These are phyloP conservation scores for Grus americana DNA, from an alignment of 2,113 vertebrate species.

Conservation along the genomic window DNA sequence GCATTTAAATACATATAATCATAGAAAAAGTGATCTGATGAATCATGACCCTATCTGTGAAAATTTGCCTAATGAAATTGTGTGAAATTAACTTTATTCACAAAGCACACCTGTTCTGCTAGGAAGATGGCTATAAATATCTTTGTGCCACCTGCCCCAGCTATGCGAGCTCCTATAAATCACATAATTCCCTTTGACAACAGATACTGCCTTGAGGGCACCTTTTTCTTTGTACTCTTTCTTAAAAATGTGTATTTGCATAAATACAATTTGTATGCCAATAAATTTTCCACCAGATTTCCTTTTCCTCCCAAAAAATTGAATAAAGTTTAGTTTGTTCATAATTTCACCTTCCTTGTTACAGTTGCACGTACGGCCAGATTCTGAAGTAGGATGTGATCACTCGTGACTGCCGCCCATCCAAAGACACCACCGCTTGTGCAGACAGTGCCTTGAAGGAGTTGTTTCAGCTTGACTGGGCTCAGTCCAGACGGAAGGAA, in stretches of 20 bases:
- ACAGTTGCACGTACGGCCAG: fast-evolving
- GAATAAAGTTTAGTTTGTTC: background rate
- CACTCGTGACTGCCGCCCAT: background rate
- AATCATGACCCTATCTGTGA: background rate
- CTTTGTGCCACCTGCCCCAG: slow-evolving; percentile 46
- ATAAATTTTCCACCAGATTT: background rate
- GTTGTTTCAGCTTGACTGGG: background rate
- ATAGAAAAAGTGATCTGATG: background rate
- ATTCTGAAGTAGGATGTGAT: background rate
- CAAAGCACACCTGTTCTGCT: slow-evolving; percentile 56
- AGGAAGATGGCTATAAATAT: slow-evolving; percentile 51
- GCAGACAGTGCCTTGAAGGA: background rate
- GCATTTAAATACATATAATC: background rate
- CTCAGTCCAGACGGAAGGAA: background rate
- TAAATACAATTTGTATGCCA: background rate
- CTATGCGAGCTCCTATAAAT: slow-evolving; percentile 46
- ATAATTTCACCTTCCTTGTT: background rate
- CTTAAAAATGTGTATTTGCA: background rate
- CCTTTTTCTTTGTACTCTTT: background rate
- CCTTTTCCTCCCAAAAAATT: background rate
- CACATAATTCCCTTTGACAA: slow-evolving; percentile 37
- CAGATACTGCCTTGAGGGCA: background rate
- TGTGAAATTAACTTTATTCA: slow-evolving; percentile 57
- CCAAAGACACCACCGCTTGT: background rate
- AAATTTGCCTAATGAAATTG: slow-evolving; percentile 47